Evolutionary conservation across 2,888 invertebrate genomes (phyloP).

Genomic region (Heteromyza rotundicornis): DNA sequence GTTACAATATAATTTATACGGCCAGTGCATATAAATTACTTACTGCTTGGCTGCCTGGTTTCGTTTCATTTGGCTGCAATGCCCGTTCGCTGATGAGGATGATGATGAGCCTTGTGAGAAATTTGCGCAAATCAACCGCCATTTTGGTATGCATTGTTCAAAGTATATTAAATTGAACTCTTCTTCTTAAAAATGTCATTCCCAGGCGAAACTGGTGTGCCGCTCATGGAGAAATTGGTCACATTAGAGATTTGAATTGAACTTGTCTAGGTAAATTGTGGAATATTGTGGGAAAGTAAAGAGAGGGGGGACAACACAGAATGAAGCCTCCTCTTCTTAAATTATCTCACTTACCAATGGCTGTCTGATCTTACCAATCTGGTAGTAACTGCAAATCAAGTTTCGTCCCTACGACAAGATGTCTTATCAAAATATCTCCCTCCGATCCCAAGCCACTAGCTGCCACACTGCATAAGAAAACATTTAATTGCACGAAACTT

Average conservation of each 20-base stretch:
- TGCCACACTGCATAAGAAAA: neutral
- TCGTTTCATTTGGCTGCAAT: neutral
- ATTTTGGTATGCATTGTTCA: conserved; percentile 9
- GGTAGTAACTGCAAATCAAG: too few relatives aligned
- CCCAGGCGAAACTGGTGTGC: too few relatives aligned
- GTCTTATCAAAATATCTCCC: neutral
- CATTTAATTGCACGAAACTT: neutral
- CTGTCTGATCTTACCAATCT: neutral
- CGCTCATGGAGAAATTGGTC: too few relatives aligned
- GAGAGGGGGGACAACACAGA: too few relatives aligned
- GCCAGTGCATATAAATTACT: conserved; percentile 58
- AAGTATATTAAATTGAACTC: neutral
- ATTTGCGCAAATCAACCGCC: conserved; percentile 7
- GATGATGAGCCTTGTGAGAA: conserved; percentile 11
- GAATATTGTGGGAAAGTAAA: too few relatives aligned
- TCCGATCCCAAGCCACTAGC: neutral
- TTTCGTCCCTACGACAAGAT: too few relatives aligned
- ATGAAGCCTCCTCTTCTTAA: too few relatives aligned
- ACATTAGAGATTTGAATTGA: too few relatives aligned
- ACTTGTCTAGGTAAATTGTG: too few relatives aligned
- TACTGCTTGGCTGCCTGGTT: neutral
- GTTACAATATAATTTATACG: conserved; percentile 63
- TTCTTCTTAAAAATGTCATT: neutral
- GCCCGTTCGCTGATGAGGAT: too few relatives aligned
- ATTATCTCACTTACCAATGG: too few relatives aligned